phyloP scores from a whole-genome alignment of 2,888 invertebrate species.

The Clanis bilineata region DNA sequence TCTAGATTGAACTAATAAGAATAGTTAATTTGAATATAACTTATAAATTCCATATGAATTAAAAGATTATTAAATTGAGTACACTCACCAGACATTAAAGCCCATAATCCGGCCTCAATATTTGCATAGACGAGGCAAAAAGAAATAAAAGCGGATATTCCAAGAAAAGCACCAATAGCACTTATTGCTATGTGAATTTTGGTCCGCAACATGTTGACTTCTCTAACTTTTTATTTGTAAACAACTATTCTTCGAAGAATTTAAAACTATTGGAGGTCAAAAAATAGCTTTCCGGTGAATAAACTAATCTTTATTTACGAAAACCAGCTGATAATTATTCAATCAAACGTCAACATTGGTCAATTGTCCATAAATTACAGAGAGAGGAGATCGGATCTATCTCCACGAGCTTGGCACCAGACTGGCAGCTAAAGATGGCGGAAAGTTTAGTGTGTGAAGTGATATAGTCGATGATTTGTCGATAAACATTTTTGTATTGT shows the following conservation, averaged over 20 bases:
- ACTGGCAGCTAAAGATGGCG: no score
- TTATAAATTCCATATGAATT: neutral
- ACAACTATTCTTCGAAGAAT: neutral
- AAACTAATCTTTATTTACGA: slow-evolving; percentile 4
- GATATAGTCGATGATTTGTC: no score
- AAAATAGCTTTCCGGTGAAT: neutral
- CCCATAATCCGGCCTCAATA: slow-evolving; percentile 76
- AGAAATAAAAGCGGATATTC: slow-evolving; percentile 72
- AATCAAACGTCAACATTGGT: slow-evolving; percentile 26
- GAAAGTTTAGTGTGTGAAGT: no score
- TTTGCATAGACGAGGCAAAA: slow-evolving; percentile 75
- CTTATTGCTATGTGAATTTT: slow-evolving; percentile 69
- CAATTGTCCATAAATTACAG: neutral
- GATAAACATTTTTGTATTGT: no score
- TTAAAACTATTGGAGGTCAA: no score
- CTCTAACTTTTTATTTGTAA: neutral
- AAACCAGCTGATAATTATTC: slow-evolving; percentile 1
- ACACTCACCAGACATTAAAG: slow-evolving; percentile 67
- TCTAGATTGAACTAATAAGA: neutral
- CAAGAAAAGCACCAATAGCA: slow-evolving; percentile 60
- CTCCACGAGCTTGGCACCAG: no score
- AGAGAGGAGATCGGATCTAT: no score
- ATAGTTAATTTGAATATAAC: no score
- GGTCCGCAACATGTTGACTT: slow-evolving; percentile 55
- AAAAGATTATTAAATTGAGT: neutral